Base-by-base conservation (phyloP, 2,797 vertebrate species). In the Falco rusticolus region DNA sequence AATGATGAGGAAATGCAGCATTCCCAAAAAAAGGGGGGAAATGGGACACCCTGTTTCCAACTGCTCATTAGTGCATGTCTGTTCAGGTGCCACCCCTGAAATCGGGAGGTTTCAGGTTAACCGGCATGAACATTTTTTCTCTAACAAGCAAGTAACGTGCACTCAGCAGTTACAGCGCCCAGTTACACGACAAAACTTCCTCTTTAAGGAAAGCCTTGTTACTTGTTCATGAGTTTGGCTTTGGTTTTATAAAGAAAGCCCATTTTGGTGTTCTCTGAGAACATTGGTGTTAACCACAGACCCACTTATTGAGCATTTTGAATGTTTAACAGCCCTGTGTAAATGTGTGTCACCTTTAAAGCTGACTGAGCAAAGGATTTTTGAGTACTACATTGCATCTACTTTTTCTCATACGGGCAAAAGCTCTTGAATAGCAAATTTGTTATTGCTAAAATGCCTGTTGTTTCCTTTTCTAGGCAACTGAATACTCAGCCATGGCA, bases 401-500 rank as follows among this genome's bases (percentile, higher is more conserved):
- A 4, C 47, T 26, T 47, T 54, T 53, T 87, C 39, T 75, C 20
- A 16, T 16, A 70, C 28, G 66, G 82, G 81, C 57, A 91, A 47
- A 84, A 57, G 10, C 43, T 81, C 78, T 75, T 45, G 20, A 47
- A 22, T 6, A 31, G 56, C 64, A 59, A 16, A 37, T 72, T 61
- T 51, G 51, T 51, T 61, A 8, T 47, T 5, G 3, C 83, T 98
- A 70, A 98, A 91, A 72, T 47, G 26, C 63, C 64, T 90, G 88
- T 93, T 96, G 41, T 90, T 96, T 95, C 84, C 91, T 76, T 96
- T 94, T 93, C 82, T 97, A 99, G 99, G 99, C 99, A 26, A 98
- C 99, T 53, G 99, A 99, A 84, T 99, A 99, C 92, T 99, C 99
- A 26, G 97, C 99, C 92, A 99, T 99, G 99, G 99, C 99, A 68